These are phyloP conservation scores for Acrocephalus kingi DNA, from an alignment of 2,113 vertebrate species.

Conservation along the genomic window DNA sequence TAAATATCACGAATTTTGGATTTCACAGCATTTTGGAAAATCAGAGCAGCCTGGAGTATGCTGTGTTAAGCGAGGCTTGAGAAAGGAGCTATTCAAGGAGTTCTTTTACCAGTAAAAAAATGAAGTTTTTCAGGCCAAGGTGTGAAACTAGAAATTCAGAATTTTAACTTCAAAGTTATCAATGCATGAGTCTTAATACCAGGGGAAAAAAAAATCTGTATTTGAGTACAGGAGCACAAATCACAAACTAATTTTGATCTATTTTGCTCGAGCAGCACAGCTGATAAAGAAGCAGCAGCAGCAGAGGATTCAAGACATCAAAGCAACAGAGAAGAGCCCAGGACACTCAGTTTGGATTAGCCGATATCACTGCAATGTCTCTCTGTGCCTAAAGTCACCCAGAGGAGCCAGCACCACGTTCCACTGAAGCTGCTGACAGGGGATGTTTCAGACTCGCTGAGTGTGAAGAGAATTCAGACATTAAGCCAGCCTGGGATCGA, in stretches of 20 bases:
- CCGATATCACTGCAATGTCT: accelerated
- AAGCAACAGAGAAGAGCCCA: background rate
- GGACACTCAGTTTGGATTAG: background rate
- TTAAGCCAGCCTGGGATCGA: background rate
- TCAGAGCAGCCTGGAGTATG: background rate
- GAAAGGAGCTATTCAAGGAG: background rate
- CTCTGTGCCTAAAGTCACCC: background rate
- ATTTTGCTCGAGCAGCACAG: background rate
- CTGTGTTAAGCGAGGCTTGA: background rate
- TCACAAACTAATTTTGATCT: background rate
- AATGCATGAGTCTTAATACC: background rate
- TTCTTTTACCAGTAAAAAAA: background rate
- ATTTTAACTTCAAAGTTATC: background rate
- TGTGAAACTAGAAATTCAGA: background rate
- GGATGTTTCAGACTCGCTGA: accelerated
- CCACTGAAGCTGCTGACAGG: background rate
- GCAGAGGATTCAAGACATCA: background rate
- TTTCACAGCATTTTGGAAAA: background rate
- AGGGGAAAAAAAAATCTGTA: background rate
- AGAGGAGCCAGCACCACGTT: background rate
- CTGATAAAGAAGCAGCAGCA: background rate
- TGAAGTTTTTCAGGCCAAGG: background rate
- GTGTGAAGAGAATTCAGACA: background rate
- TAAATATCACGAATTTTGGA: background rate
- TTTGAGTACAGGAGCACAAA: background rate